These are phyloP conservation scores for Agraylea sexmaculata DNA, from an alignment of 1,140 invertebrate genomes.

Conservation along the genomic window DNA sequence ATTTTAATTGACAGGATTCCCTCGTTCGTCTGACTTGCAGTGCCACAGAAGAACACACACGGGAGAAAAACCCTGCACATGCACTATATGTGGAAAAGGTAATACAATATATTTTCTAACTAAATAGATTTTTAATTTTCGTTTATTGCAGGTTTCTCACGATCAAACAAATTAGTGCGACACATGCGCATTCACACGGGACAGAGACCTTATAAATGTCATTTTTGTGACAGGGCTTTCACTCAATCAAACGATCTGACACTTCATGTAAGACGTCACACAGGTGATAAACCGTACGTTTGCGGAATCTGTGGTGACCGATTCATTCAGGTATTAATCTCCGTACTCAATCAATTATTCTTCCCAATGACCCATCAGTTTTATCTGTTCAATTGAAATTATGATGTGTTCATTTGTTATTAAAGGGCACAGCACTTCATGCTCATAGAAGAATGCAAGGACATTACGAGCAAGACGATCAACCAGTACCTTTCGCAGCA, in stretches of 20 bases:
- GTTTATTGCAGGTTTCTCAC: constrained; percentile 37
- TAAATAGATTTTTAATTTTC: neutral
- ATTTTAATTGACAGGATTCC: constrained; percentile 28
- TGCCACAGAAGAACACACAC: constrained; percentile 39
- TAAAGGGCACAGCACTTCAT: constrained; percentile 19
- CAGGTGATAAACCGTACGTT: constrained; percentile 43
- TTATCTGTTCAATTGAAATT: neutral
- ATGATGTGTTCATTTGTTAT: constrained; percentile 2
- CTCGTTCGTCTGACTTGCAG: constrained; percentile 36
- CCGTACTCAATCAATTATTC: neutral
- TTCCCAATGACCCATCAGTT: neutral
- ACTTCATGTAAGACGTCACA: constrained; percentile 42
- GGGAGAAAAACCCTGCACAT: constrained; percentile 39
- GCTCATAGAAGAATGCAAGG: constrained; percentile 17
- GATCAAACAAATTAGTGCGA: constrained; percentile 46
- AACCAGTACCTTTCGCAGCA: constrained; percentile 8
- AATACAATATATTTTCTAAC: constrained; percentile 1
- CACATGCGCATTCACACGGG: constrained; percentile 51
- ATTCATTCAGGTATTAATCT: constrained; percentile 26
- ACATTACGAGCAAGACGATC: constrained; percentile 15
- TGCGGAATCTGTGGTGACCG: constrained; percentile 35
- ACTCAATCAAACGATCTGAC: constrained; percentile 47
- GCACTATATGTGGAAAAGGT: constrained; percentile 50
- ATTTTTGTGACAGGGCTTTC: constrained; percentile 46
- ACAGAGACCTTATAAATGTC: constrained; percentile 44